Conservation (phyloP, 2,797 vertebrate species). For the Nyctalus aviator region DNA sequence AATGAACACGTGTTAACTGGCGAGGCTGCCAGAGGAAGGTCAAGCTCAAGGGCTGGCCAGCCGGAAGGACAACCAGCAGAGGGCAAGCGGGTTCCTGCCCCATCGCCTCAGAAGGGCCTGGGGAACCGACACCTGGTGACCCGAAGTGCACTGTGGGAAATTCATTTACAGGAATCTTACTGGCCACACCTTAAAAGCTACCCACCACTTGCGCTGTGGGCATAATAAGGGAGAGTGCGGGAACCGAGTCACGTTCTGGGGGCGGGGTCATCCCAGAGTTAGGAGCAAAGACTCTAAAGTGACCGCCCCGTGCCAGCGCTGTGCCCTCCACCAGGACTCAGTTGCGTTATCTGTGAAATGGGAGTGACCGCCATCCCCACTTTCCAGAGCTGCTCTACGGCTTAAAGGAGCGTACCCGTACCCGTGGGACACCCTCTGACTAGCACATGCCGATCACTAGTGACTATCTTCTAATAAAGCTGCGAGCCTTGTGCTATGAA, state of each 20-base stretch:
- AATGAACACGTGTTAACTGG: neutral
- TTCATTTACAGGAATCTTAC: neutral
- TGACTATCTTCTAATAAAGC: neutral
- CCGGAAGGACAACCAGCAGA: neutral
- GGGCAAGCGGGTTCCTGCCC: neutral
- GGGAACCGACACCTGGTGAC: neutral
- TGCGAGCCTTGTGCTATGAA: conserved; percentile 26
- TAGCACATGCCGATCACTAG: neutral
- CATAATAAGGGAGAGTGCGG: neutral
- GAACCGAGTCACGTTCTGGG: neutral
- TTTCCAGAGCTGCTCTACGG: neutral
- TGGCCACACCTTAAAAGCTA: neutral
- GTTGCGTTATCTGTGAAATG: neutral
- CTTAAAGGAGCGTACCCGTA: neutral
- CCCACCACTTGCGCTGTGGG: neutral
- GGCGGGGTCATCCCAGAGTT: neutral
- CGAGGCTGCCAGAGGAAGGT: neutral
- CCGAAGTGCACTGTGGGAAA: neutral
- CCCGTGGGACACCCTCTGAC: neutral
- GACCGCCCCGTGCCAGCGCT: neutral
- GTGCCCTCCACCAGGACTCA: neutral
- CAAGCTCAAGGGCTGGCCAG: neutral
- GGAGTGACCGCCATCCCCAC: neutral
- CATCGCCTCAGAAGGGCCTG: neutral
- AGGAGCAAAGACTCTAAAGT: neutral